A percentile compares a stretch with the other conserved stretches of the same genome.
Conservation (phyloP, 2,113 vertebrate species). For the Heterotilapia buettikoferi region DNA sequence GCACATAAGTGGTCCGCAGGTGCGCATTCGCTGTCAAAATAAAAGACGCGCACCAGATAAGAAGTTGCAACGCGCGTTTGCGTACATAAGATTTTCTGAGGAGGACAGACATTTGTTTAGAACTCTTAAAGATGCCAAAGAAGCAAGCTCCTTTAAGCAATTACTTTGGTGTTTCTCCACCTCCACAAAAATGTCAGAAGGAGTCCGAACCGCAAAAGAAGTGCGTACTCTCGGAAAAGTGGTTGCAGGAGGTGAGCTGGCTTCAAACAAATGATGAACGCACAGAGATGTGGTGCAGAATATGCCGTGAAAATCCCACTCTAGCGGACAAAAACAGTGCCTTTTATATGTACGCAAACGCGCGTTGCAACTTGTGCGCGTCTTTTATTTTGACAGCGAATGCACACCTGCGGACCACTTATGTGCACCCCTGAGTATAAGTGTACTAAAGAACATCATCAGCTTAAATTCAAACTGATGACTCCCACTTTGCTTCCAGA, state of each 20-base stretch:
- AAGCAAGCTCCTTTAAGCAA: background rate
- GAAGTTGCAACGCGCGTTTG: background rate
- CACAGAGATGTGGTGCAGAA: background rate
- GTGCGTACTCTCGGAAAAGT: background rate
- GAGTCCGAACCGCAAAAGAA: background rate
- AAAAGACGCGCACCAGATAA: background rate
- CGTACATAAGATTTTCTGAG: background rate
- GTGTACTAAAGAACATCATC: background rate
- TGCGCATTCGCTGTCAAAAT: background rate
- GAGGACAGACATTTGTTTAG: background rate
- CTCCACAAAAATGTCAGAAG: background rate
- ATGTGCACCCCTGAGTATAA: background rate
- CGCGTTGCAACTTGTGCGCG: background rate
- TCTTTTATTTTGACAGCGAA: background rate
- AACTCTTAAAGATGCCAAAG: rapidly evolving
- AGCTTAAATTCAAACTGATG: background rate
- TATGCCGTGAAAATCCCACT: background rate
- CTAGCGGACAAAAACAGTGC: background rate
- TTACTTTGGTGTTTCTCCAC: background rate
- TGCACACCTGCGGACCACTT: background rate
- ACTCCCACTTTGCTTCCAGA: background rate
- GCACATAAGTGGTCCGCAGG: background rate
- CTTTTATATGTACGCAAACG: background rate
- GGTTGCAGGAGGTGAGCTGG: background rate
- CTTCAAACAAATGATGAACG: background rate